Evolutionary conservation across 2,113 vertebrate genomes (phyloP).

Genomic region (Ceuthmochares aereus): DNA sequence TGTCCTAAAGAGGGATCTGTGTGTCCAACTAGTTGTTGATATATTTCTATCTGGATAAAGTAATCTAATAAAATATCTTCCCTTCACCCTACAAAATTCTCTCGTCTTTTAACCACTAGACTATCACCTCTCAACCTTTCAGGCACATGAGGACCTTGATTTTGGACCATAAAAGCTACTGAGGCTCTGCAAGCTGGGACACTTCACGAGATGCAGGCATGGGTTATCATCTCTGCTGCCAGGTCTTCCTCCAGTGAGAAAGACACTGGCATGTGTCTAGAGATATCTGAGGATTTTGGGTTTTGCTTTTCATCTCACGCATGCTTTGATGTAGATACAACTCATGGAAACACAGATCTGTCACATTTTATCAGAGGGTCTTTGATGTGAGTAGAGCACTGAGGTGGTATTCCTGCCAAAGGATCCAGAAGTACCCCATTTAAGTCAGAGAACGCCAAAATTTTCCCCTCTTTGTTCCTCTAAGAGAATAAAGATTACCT

Average conservation of each 20-base stretch:
- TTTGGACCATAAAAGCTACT: background rate
- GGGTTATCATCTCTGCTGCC: background rate
- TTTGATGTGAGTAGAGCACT: background rate
- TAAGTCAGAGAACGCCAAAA: background rate
- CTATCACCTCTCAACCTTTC: background rate
- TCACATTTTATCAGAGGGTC: background rate
- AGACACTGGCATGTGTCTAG: accelerated
- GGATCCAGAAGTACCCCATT: background rate
- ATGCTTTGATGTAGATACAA: background rate
- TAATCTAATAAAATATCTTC: background rate
- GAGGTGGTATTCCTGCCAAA: accelerated
- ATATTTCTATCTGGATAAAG: background rate
- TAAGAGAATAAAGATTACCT: background rate
- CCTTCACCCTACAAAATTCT: background rate
- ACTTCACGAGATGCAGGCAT: accelerated
- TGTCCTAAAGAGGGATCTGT: background rate
- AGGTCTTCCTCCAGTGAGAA: background rate
- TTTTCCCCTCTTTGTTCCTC: background rate
- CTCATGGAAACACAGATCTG: background rate
- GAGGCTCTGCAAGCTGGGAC: background rate
- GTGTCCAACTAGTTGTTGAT: background rate
- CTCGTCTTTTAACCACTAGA: background rate
- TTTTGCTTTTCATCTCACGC: background rate
- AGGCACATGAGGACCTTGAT: background rate
- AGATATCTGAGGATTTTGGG: background rate